Evolutionary conservation across 1,140 invertebrate species (phyloP).

Genomic region (Sipha flava): DNA sequence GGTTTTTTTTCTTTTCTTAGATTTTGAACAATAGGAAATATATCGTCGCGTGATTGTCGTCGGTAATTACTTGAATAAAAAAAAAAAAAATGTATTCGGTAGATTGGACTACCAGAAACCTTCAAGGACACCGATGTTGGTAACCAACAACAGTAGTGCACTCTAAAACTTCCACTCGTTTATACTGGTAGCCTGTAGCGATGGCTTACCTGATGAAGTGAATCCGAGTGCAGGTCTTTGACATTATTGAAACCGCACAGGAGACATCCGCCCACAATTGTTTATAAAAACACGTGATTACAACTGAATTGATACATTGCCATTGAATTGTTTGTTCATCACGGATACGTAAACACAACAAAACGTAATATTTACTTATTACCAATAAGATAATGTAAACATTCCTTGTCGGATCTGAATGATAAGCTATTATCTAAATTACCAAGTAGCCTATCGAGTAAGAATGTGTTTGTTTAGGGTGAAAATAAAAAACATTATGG

Average conservation of each 20-base stretch:
- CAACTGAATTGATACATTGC: no score
- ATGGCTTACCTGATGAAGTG: background rate
- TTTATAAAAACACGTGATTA: background rate
- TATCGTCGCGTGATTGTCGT: background rate
- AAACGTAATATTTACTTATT: no score
- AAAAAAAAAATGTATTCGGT: background rate
- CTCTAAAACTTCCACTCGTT: background rate
- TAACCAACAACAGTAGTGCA: background rate
- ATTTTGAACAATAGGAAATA: background rate
- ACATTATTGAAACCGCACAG: background rate
- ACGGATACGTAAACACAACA: no score
- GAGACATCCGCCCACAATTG: background rate
- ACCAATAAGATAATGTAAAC: no score
- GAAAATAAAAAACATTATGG: no score
- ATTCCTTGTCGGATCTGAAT: no score
- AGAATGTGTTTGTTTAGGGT: no score
- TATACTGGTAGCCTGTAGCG: background rate
- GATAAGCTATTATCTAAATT: no score
- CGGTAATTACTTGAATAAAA: background rate
- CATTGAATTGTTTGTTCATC: no score
- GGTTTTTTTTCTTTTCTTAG: background rate
- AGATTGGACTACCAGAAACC: background rate
- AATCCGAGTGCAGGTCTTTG: slow-evolving; percentile 12
- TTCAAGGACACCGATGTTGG: background rate
- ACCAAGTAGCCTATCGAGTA: no score